Evolutionary conservation across 2,797 vertebrate species (phyloP).

Genomic region (Botia kubotai): DNA sequence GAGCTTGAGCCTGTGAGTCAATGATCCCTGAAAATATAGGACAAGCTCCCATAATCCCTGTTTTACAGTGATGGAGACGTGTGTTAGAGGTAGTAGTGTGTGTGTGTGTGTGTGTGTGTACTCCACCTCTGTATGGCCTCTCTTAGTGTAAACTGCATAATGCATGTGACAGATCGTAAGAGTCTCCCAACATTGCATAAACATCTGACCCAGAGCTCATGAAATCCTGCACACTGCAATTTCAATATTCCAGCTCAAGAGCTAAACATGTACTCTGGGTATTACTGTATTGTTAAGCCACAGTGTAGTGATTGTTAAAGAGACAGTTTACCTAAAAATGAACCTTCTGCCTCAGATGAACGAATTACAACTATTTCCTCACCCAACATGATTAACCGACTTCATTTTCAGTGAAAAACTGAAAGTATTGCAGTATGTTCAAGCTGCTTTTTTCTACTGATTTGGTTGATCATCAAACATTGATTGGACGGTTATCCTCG

Average conservation of each 20-base stretch:
- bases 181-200: constrained; percentile 68
- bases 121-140: background rate
- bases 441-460: too few relatives aligned
- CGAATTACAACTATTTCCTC: too few relatives aligned
- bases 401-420: background rate
- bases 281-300: constrained; percentile 19
- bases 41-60: constrained; percentile 51
- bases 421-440: background rate
- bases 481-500: background rate
- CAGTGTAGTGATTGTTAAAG: background rate
- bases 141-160: constrained; percentile 66
- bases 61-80: constrained; percentile 36
- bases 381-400: too few relatives aligned
- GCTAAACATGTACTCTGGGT: constrained; percentile 1
- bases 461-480: too few relatives aligned
- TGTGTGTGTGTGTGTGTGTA: constrained; percentile 13
- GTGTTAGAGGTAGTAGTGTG: background rate
- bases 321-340: background rate
- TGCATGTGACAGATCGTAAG: constrained; percentile 72
- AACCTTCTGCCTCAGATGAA: too few relatives aligned
- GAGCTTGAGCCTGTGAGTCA: constrained; percentile 24
- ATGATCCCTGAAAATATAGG: constrained; percentile 49
- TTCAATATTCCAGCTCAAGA: constrained; percentile 32
- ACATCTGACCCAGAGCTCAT: constrained; percentile 71
- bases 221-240: constrained; percentile 24